phyloP scores from a whole-genome alignment of 1,140 invertebrate species.

The Phocides pigmalion region DNA sequence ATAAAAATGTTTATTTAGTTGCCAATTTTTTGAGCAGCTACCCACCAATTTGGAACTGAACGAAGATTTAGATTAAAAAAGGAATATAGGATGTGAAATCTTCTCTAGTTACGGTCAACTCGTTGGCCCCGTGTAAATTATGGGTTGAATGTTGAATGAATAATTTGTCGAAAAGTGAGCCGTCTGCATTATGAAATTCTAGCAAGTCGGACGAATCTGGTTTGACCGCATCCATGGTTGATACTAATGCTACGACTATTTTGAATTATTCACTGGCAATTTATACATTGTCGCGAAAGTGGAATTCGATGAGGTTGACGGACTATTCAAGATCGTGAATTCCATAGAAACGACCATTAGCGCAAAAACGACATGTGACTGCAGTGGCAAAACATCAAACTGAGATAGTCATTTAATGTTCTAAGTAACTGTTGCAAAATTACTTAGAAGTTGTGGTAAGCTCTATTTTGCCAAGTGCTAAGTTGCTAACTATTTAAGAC shows the following conservation, averaged over 20 bases:
- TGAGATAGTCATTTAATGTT: slow-evolving; percentile 10
- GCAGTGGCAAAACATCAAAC: slow-evolving; percentile 34
- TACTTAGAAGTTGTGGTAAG: not conserved
- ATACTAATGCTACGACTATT: slow-evolving; percentile 46
- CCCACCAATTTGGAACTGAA: slow-evolving; percentile 4
- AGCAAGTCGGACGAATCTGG: slow-evolving; percentile 51
- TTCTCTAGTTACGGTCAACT: not conserved
- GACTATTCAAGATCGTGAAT: slow-evolving; percentile 48
- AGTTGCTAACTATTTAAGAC: not conserved
- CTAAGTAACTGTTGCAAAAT: not conserved
- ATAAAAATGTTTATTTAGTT: too few species aligned
- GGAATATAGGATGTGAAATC: slow-evolving; percentile 2
- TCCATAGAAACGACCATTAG: slow-evolving; percentile 69
- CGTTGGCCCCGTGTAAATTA: slow-evolving; percentile 17
- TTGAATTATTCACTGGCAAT: slow-evolving; percentile 45
- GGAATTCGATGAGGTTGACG: slow-evolving; percentile 54
- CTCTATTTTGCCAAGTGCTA: too few species aligned
- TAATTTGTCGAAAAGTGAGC: slow-evolving; percentile 36
- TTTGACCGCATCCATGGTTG: slow-evolving; percentile 50
- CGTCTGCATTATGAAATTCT: slow-evolving; percentile 54
- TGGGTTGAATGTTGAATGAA: not conserved
- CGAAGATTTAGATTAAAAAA: not conserved
- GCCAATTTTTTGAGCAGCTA: not conserved
- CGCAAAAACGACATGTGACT: slow-evolving; percentile 60
- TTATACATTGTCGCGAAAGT: slow-evolving; percentile 73